A percentile compares a stretch with the other conserved stretches of the same genome.
Conservation (phyloP, 2,113 vertebrate genomes). For the Serinus canaria region DNA sequence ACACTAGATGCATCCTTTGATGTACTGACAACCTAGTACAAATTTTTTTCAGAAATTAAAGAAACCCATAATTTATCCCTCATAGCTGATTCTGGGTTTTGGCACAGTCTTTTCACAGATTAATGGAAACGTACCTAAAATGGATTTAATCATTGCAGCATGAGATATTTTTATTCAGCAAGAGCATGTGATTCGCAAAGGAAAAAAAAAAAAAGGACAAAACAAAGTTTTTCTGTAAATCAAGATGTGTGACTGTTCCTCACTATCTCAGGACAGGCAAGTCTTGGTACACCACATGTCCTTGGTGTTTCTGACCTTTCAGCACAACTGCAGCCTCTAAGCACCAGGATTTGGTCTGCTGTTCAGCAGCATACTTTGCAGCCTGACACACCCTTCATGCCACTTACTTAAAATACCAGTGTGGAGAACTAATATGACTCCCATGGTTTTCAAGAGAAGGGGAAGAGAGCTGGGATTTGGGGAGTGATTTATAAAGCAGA, state of each 20-base stretch:
- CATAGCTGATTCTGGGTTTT: not conserved
- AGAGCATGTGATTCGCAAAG: not conserved
- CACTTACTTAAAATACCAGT: constrained; percentile 1
- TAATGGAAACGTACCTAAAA: not conserved
- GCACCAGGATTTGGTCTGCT: not conserved
- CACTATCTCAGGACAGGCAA: not conserved
- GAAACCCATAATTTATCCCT: not conserved
- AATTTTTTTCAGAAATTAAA: not conserved
- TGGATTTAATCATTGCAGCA: not conserved
- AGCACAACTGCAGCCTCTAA: not conserved
- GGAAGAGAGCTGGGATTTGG: not conserved
- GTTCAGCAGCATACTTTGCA: not conserved
- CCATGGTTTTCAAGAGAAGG: not conserved
- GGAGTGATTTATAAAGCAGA: not conserved
- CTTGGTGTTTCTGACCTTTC: not conserved
- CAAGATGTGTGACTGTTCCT: rapidly evolving
- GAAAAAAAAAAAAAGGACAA: not conserved
- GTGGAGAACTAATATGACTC: not conserved
- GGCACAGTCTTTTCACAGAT: not conserved
- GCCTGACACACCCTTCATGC: not conserved
- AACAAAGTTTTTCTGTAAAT: not conserved
- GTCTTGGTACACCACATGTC: not conserved
- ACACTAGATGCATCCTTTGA: not conserved
- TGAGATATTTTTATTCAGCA: not conserved
- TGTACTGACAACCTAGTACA: not conserved